Base-by-base conservation (phyloP, 2,888 invertebrate species). In the Notodonta dromedarius region DNA sequence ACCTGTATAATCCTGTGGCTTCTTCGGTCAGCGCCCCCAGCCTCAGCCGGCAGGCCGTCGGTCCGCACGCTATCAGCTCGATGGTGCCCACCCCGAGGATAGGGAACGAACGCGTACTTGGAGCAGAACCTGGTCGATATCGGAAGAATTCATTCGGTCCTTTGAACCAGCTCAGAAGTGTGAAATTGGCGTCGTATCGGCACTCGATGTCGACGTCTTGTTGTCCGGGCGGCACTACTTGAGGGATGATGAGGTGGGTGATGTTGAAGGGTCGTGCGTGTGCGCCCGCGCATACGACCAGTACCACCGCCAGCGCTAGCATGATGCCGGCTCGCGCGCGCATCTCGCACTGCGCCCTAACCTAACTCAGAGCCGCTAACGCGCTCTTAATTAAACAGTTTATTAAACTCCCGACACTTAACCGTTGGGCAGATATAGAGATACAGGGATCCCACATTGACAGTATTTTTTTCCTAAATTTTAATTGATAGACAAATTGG, bases 331-430 rank as follows among this genome's bases (percentile, higher is more conserved):
- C 78, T 70, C 83, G 86, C 85, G 82, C 80, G 86, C 89, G 79
- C 84, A 81, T 81, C 79, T 82, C 80, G 77, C 82, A 90, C 91
- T 91, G 90, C 79, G 82, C 81, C 81, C 83, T 77, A 77, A 69
- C 72, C 63, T 74, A 67, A 71, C 78, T 77, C 83, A 77, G 77
- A 79, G 76, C 82, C 80, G 80, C 82, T 82, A 83, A 83, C 88
- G 80, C 85, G 79, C 76, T 84, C 89, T 91, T 91, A 93, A 93
- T 93, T 93, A 92, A 88, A 84, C 90, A 87, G 91, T 91, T 92
- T 90, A 91, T 88, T 93, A 92, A 92, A 86, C 92, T 87, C 87
- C 82, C 82, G 82, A 90, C 91, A 92, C 91, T 93, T 87, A 89
- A 89, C 87, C 84, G 89, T 85, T 79, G 81, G 79, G 80, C 74